Base-by-base conservation (phyloP, 2,888 invertebrate genomes). In the Rotaria macrura region DNA sequence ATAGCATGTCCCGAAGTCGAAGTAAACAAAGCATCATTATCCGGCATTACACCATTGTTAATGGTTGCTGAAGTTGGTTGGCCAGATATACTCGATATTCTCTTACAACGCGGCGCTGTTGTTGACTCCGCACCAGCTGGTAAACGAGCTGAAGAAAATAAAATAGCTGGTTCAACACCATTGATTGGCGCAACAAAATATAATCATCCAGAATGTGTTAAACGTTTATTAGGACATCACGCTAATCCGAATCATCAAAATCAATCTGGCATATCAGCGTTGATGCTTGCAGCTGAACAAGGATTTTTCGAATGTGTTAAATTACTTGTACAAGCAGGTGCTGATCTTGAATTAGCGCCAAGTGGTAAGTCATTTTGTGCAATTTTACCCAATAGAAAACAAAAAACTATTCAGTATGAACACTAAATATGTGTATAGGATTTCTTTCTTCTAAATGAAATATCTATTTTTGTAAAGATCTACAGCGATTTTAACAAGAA, bases 11-110 rank as follows among this genome's bases (percentile, higher is more conserved):
- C 83, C 17, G 85, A 86, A 55, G 86, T 86, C 25, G 86, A 86
- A 23, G 86, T 86, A 10, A 86, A 86, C 54, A 86, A 86, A 84
- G 84, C 86, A 43, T 85, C 85, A n/a, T 85, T 49, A 47, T 84
- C 84, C n/a, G 86, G 86, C 29, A 86, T 86, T 54, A 86, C 86
- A n/a, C 86, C 86, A 25, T 34, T 86, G 12, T 29, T 86, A 55
- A 86, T 86, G 86, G 86, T 86, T 25, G 85, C 86, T 34, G 86
- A 86, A 79, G 86, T 86, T 23, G 86, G 86, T 25, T 86, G 86
- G 86, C 65, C 86, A 20, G 86, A 86, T 55, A 85, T 86, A 20
- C 65, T 86, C 49, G 83, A 86, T 54, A 86, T 85, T 38, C 34
- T 86, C n/a, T 40, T 86, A 47, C 47, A 72, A 52, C 65, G 85